These are phyloP conservation scores for Porites cylindrica DNA, from an alignment of 92 coral and sea anemone genomes.

Conservation along the genomic window DNA sequence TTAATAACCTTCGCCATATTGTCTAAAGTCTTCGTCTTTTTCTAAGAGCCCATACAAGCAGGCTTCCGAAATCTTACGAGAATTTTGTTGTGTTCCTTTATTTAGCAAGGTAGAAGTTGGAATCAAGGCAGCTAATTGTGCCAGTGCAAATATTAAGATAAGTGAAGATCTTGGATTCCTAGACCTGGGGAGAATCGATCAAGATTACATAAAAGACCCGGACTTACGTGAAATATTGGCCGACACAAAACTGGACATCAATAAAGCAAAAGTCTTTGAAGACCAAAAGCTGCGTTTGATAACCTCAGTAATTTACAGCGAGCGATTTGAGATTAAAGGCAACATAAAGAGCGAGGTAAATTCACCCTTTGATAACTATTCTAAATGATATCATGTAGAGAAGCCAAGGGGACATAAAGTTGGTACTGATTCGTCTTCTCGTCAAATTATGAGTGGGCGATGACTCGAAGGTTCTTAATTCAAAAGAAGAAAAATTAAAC, in stretches of 20 bases:
- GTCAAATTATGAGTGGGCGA: no score
- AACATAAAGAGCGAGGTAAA: not conserved
- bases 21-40: no score
- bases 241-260: not conserved
- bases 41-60: no score
- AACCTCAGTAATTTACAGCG: conserved; percentile 34
- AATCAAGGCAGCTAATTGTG: not conserved
- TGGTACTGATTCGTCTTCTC: no score
- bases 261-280: not conserved
- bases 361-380: no score
- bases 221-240: conserved; percentile 9
- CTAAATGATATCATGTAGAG: no score
- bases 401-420: no score
- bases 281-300: not conserved
- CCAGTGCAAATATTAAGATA: not conserved
- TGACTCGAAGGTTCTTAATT: no score
- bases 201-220: conserved; percentile 1
- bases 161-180: conserved; percentile 5
- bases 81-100: not conserved
- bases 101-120: not conserved
- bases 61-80: not conserved
- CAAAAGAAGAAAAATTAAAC: no score
- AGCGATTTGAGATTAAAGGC: conserved; percentile 2
- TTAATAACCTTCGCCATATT: no score
- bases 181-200: conserved; percentile 3